Evolutionary conservation across 2,888 invertebrate genomes (phyloP), one percentile per base, ranked within the genome.

Genomic region (Therioaphis trifolii): DNA sequence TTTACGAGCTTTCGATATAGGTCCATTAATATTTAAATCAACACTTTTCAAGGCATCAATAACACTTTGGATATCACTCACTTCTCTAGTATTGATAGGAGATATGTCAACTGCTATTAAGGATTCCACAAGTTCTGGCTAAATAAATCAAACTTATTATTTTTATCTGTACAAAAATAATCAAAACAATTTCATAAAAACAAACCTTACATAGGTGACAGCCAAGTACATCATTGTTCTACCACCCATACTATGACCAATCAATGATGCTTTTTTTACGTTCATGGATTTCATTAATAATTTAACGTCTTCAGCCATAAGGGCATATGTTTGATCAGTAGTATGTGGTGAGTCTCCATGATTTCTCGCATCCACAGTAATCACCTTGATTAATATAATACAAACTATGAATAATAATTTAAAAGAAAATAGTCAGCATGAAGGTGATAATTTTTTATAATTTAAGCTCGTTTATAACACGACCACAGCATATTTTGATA

Each of bases 161-260:
- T 55, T 69, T 46, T 18, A 15, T 4, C 4, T 21, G 24, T 4
- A 21, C 7, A 14, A 77, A 58, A 46, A 82, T 40, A 29, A 43
- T 55, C 35, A 52, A 74, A 27, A 82, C 1, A 75, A 14, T 15
- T 58, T 66, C 74, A 74, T 69, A 3, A 76, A 84, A 84, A 77
- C 46, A 61, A 84, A 46, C 87, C 89, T 87, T 89, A 93, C 93
- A 89, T 92, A 91, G 88, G 91, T 91, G 75, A 97, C 90, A 61
- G 97, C 94, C 80, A 95, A 90, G 80, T 92, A 91, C 97, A 98
- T 97, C 87, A 94, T 93, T 11, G 95, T 92, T 85, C 96, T 92
- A n/a, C 98, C 98, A 27, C 98, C 98, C 96, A 98, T 96, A 86
- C 97, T 97, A 89, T 98, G 98, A 0, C 98, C 98, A 87, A 98